A percentile compares a stretch with the other conserved stretches of the same genome.
Conservation (phyloP, 2,797 vertebrate genomes). For the Ptychadena robeensis region DNA sequence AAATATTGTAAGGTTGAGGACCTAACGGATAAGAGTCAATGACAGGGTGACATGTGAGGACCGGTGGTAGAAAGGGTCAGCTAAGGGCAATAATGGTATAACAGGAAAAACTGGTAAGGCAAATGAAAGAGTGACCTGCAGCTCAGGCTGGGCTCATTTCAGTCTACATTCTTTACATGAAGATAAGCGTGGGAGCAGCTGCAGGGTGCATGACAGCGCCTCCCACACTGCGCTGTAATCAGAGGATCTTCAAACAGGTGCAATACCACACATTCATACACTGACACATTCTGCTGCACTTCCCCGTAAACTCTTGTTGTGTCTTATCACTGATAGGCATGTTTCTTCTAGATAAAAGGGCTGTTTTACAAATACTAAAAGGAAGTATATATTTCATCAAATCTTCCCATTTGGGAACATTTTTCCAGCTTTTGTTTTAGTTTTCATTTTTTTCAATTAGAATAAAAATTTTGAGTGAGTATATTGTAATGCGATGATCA, state of each 20-base stretch:
- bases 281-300: neutral
- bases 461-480: too few relatives aligned
- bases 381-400: neutral
- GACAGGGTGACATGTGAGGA: conserved; percentile 2
- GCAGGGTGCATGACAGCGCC: conserved; percentile 7
- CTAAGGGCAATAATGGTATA: conserved; percentile 25
- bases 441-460: too few relatives aligned
- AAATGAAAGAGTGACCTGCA: conserved; percentile 29
- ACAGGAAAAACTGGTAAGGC: conserved; percentile 52
- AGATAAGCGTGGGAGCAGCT: conserved; percentile 38
- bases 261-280: neutral
- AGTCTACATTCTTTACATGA: conserved; percentile 26
- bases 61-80: conserved; percentile 15
- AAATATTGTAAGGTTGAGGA: neutral
- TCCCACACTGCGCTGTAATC: neutral
- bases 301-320: neutral
- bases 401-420: neutral
- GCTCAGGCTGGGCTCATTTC: conserved; percentile 14
- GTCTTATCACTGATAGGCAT: neutral
- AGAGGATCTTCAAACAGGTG: conserved; percentile 22
- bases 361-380: neutral
- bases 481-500: too few relatives aligned
- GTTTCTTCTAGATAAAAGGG: neutral
- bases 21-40: conserved; percentile 11
- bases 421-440: too few relatives aligned